These are phyloP conservation scores for Nasua narica DNA, from an alignment of 2,797 vertebrate genomes.

Conservation along the genomic window DNA sequence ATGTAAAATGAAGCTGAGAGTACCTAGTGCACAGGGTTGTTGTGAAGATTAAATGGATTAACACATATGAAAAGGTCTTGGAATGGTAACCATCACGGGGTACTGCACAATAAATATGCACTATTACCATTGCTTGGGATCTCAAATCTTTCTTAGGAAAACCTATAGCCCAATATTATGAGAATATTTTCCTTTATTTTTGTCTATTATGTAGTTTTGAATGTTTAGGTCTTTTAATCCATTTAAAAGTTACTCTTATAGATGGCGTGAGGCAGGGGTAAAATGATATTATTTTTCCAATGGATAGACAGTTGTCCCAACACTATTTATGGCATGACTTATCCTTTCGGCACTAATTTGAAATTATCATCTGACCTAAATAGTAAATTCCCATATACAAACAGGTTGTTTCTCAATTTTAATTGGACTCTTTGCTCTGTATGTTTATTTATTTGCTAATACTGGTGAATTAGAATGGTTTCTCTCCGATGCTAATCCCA, in stretches of 20 bases:
- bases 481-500: neutral
- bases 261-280: neutral
- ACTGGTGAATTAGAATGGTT: neutral
- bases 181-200: constrained; percentile 9
- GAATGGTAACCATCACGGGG: neutral
- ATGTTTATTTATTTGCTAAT: neutral
- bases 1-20: neutral
- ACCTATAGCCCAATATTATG: neutral
- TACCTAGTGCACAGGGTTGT: neutral
- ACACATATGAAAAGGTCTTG: neutral
- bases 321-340: neutral
- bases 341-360: neutral
- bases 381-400: neutral
- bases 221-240: neutral
- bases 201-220: neutral
- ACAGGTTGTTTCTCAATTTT: neutral
- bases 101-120: neutral
- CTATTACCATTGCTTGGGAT: neutral
- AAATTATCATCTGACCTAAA: neutral
- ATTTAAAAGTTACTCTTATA: constrained; percentile 14
- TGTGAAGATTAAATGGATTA: neutral
- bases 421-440: neutral
- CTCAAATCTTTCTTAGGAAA: neutral
- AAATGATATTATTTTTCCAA: neutral
- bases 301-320: neutral